Conservation (phyloP, 2,888 invertebrate species). For the Agrochola circellaris region DNA sequence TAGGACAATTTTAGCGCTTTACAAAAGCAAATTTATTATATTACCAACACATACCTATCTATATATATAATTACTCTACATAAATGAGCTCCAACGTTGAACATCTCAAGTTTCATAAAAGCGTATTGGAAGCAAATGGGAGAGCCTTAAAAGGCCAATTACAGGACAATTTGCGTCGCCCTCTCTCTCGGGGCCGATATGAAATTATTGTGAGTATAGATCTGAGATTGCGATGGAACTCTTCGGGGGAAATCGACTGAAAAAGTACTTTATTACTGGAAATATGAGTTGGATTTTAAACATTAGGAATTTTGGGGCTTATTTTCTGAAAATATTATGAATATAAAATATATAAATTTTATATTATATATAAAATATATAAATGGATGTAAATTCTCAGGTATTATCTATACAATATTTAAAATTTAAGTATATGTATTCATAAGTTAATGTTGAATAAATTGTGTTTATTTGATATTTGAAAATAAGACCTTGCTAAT, state of each 20-base stretch:
- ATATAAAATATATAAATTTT: no score
- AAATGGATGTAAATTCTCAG: background rate
- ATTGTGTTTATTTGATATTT: background rate
- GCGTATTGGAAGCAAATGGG: constrained; percentile 80
- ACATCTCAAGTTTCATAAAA: constrained; percentile 79
- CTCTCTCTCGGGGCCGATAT: constrained; percentile 75
- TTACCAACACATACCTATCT: constrained; percentile 26
- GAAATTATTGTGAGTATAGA: constrained; percentile 83
- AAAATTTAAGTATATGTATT: background rate
- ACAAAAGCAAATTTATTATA: constrained; percentile 22
- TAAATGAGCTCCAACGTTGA: constrained; percentile 48
- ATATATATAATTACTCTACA: constrained; percentile 28
- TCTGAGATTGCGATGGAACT: constrained; percentile 74
- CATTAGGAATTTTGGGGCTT: background rate
- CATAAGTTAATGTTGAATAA: background rate
- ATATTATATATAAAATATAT: no score
- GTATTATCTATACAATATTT: background rate
- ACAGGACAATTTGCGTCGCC: constrained; percentile 85
- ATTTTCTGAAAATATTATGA: background rate
- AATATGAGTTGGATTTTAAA: constrained; percentile 30
- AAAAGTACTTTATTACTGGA: constrained; percentile 58
- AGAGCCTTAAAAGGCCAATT: constrained; percentile 89
- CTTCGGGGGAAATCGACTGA: constrained; percentile 74
- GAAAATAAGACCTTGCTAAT: background rate
- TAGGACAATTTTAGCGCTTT: background rate